Base-by-base conservation (phyloP, 2,797 vertebrate species). In the Iguana delicatissima region DNA sequence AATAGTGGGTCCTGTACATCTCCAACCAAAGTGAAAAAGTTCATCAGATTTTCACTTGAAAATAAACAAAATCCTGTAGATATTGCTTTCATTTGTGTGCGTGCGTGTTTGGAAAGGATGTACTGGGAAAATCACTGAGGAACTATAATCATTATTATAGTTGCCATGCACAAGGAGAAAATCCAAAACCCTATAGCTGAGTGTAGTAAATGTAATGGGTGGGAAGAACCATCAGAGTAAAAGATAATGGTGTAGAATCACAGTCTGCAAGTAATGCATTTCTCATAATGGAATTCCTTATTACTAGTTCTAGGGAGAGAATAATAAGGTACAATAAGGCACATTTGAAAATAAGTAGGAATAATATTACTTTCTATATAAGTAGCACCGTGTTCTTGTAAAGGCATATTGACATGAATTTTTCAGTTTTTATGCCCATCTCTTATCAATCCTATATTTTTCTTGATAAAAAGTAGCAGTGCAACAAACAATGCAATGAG, bases 11-110 rank as follows among this genome's bases (percentile, higher is more conserved):
- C 24, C 55, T 46, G n/a, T 32, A 14, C 9, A n/a, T 18, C 69
- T 82, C 62, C 38, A 87, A 89, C 91, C 64, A 42, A 55, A n/a
- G n/a, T 55, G 72, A 76, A 62, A 74, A 89, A 67, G 84, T 88
- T 86, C 81, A 72, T 22, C 52, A 55, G 42, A 7, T 42, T 91
- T 77, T 89, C 57, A 74, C 24, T 14, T 29, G 22, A 59, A 85
- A 72, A 9, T 73, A 35, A 85, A 38, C 24, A 72, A 32, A 62
- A 80, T 22, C 6, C 55, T 32, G 50, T 1, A 35, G 76, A 1
- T 38, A 22, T 76, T 76, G 14, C 20, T 18, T 38, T 38, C n/a
- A 38, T 20, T 76, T 29, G 12, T 10, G 2, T 29, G 8, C 2
- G 7, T 13, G 13, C 18, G 14, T 8, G 14, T 62, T 10, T 74